These are phyloP conservation scores for Pollachius pollachius DNA, from an alignment of 2,113 vertebrate genomes.

Conservation along the genomic window DNA sequence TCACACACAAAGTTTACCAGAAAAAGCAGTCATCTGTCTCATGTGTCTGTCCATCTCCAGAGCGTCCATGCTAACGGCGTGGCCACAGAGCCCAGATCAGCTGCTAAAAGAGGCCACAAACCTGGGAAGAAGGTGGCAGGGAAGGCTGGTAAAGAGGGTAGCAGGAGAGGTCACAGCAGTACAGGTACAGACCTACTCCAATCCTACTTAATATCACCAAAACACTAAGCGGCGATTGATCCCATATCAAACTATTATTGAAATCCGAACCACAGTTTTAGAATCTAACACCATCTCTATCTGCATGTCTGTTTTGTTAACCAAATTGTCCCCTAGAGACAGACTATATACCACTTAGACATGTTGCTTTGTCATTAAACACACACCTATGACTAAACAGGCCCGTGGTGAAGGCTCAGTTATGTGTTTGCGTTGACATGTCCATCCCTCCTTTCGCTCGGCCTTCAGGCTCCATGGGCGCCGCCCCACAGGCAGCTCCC, in stretches of 20 bases:
- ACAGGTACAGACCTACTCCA: constrained; percentile 47
- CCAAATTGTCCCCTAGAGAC: too few species aligned
- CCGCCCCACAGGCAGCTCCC: constrained; percentile 49
- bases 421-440: background rate
- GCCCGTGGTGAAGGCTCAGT: background rate
- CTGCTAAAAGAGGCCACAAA: constrained; percentile 77
- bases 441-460: constrained; percentile 14
- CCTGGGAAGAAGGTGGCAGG: constrained; percentile 71
- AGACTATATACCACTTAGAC: too few species aligned
- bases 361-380: too few species aligned
- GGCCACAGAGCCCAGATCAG: constrained; percentile 65
- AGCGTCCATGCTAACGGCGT: constrained; percentile 50
- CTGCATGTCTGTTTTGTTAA: too few species aligned
- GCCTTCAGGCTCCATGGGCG: constrained; percentile 24
- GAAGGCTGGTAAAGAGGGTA: constrained; percentile 67
- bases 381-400: too few species aligned
- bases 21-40: background rate
- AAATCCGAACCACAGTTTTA: too few species aligned
- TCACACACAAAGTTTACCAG: too few species aligned
- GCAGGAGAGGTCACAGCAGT: constrained; percentile 60
- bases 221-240: too few species aligned
- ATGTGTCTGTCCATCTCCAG: constrained; percentile 54
- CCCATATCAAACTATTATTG: too few species aligned
- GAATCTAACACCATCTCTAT: too few species aligned
- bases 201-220: background rate